Percentiles rank a stretch among this genome's conserved stretches.
These are phyloP conservation scores for Corynorhinus townsendii DNA, from an alignment of 2,113 vertebrate genomes.

Conservation along the genomic window DNA sequence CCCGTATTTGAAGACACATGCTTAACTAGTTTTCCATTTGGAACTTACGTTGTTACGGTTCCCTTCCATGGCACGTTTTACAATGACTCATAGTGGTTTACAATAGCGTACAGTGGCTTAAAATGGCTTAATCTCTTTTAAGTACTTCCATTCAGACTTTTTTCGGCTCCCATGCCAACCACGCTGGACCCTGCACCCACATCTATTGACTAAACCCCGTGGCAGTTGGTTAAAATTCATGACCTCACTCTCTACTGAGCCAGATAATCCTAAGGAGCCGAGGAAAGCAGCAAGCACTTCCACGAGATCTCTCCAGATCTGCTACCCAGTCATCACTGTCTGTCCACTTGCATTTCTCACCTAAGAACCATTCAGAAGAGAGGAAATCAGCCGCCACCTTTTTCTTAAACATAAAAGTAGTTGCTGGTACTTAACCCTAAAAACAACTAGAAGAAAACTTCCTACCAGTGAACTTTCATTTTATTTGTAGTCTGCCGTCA, in stretches of 20 bases:
- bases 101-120: neutral
- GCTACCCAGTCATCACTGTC: neutral
- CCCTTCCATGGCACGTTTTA: neutral
- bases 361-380: neutral
- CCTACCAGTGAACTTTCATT: neutral
- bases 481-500: neutral
- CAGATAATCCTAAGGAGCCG: neutral
- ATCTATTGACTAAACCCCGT: neutral
- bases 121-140: neutral
- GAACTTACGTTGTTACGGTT: neutral
- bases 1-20: neutral
- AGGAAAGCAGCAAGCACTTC: neutral
- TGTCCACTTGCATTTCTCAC: neutral
- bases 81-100: neutral
- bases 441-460: neutral
- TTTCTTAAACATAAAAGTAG: neutral
- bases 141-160: neutral
- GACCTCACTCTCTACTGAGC: neutral
- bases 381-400: neutral
- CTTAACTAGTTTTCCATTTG: neutral
- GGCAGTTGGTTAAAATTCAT: constrained; percentile 6
- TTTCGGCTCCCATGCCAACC: neutral
- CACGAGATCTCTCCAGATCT: neutral
- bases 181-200: neutral
- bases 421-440: neutral